A percentile compares a stretch with the other conserved stretches of the same genome.
These are phyloP conservation scores for Edolisoma coerulescens DNA, from an alignment of 2,113 vertebrate genomes.

Conservation along the genomic window DNA sequence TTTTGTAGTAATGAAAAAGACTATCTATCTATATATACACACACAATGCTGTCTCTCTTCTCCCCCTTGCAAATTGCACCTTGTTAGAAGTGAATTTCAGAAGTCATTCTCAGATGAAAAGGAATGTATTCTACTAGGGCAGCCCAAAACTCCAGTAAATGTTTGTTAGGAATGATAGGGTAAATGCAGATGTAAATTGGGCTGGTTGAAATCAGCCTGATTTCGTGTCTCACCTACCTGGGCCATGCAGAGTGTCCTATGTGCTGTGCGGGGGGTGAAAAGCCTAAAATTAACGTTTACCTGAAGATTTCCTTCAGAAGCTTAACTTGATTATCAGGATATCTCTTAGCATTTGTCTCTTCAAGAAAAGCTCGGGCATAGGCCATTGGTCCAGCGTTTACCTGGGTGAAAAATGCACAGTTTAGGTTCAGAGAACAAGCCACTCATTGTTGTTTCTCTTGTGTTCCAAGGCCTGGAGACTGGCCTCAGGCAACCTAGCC, in stretches of 20 bases:
- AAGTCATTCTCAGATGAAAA: not conserved
- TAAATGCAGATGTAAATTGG: not conserved
- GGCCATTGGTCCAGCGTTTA: slow-evolving; percentile 97
- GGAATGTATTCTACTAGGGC: not conserved
- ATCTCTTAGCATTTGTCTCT: slow-evolving; percentile 96
- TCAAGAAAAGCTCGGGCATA: slow-evolving; percentile 95
- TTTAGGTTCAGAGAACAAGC: not conserved
- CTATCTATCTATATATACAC: accelerated
- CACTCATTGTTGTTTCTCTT: too few species aligned
- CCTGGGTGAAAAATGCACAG: slow-evolving; percentile 67
- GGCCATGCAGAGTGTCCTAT: not conserved
- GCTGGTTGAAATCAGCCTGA: not conserved
- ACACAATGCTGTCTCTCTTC: not conserved
- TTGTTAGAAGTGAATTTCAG: not conserved
- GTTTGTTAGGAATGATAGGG: not conserved
- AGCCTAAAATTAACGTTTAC: slow-evolving; percentile 64
- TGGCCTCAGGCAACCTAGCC: not conserved
- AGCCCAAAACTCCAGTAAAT: not conserved
- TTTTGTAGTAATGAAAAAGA: not conserved
- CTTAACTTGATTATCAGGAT: slow-evolving; percentile 98
- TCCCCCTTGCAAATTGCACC: not conserved
- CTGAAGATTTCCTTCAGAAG: slow-evolving; percentile 97
- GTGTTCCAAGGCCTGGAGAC: not conserved
- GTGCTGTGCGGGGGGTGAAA: not conserved
- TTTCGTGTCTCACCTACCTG: not conserved